Base-by-base conservation (phyloP, 1,140 invertebrate genomes). In the Parapsyche elsis region DNA sequence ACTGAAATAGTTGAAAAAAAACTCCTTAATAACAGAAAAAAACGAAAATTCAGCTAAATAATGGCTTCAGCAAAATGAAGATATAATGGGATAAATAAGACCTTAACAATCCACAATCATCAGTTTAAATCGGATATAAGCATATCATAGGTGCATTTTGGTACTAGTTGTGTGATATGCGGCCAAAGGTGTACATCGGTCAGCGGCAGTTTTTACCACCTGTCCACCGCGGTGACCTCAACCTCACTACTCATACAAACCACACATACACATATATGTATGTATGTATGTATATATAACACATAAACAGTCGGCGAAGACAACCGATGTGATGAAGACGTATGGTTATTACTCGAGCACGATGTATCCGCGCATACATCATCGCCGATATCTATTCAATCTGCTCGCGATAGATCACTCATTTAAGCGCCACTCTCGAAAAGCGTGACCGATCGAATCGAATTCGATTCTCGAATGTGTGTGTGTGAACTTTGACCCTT, bases 261-360 rank as follows among this genome's bases (percentile, higher is more conserved):
- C n/a, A 23, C 21, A 23, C 19, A 21, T 26, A 67, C 49, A 53
- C 12, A 53, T 53, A 53, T 12, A 2, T 5, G 10, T 38, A 38
- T 38, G 49, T 53, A 53, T 5, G 1, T 10, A 38, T 53, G 23
- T 49, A 38, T 75, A 75, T 75, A 75, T 26, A 16, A 75, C 71
- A 12, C 49, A 53, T 16, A 53, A 14, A 53, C 49, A 53, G 49
- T 14, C 49, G 59, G 57, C 75, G 75, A 64, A 77, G 75, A 77
- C 75, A 77, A 77, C 57, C 26, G 30, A 77, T 77, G 75, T 77
- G 75, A 77, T 77, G 75, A 77, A 77, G 75, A 77, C 23, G 75
- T 77, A 77, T 77, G 75, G 44, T 59, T 64, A 77, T 77, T 64
- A 45, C 57, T 30, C 5, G 38, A 12, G 45, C 30, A 21, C 74